A percentile compares a stretch with the other conserved stretches of the same genome.
Conservation (phyloP, 2,797 vertebrate species). For the Galagoides demidoff region DNA sequence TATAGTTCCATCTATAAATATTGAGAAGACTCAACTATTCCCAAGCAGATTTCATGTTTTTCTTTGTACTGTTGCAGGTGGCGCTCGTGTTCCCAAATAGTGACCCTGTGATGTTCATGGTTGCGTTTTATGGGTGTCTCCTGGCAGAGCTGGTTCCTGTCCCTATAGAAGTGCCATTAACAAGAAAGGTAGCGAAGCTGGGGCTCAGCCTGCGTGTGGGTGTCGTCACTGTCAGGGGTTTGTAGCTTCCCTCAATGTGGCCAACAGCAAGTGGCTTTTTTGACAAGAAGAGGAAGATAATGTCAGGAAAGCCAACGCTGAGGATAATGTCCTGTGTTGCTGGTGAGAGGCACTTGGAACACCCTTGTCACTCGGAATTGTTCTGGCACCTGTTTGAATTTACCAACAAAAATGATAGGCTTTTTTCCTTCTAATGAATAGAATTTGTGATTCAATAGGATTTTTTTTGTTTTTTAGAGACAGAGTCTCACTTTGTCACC, state of each 20-base stretch:
- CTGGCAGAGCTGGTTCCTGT: constrained; percentile 97
- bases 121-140: constrained; percentile 97
- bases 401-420: neutral
- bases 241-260: neutral
- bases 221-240: rapidly evolving
- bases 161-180: constrained; percentile 97
- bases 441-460: neutral
- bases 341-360: neutral
- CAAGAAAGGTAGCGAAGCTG: constrained; percentile 92
- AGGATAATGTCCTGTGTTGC: neutral
- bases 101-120: constrained; percentile 98
- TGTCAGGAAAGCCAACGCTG: no score
- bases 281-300: neutral
- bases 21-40: neutral
- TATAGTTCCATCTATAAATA: neutral
- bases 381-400: neutral
- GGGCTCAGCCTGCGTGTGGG: neutral
- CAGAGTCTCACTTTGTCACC: no score
- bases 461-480: neutral
- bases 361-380: neutral
- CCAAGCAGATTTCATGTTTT: neutral
- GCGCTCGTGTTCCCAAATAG: constrained; percentile 98
- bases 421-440: neutral
- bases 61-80: constrained; percentile 87
- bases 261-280: no score